phyloP scores from a whole-genome alignment of 2,797 vertebrate genomes.

The Xenops minutus region DNA sequence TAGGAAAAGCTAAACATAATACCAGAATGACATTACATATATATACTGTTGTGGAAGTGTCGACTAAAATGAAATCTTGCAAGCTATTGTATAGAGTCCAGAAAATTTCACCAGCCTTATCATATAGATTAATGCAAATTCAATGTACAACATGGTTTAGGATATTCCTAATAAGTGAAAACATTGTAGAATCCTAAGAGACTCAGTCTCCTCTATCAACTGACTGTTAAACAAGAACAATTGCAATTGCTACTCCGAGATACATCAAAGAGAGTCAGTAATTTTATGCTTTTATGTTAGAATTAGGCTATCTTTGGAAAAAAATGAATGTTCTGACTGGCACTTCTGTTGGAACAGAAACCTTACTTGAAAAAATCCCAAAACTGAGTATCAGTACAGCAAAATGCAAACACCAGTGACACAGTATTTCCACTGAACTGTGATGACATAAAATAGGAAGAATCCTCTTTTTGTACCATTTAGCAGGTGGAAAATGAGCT shows the following conservation, averaged over 20 bases:
- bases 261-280: background rate
- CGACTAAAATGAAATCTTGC: background rate
- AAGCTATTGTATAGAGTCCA: background rate
- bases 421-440: background rate
- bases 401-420: background rate
- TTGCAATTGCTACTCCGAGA: background rate
- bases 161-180: background rate
- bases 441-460: background rate
- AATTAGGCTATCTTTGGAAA: background rate
- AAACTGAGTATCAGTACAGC: background rate
- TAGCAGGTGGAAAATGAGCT: background rate
- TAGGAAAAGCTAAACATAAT: background rate
- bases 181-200: background rate
- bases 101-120: background rate
- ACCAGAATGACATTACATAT: background rate
- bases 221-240: background rate
- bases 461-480: background rate
- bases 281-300: background rate
- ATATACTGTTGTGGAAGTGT: background rate
- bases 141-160: background rate
- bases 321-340: background rate
- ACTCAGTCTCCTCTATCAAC: background rate
- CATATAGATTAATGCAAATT: background rate
- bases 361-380: rapidly evolving
- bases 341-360: background rate